phyloP scores from a whole-genome alignment of 1,140 invertebrate species.

The Stegodyphus mimosarum region DNA sequence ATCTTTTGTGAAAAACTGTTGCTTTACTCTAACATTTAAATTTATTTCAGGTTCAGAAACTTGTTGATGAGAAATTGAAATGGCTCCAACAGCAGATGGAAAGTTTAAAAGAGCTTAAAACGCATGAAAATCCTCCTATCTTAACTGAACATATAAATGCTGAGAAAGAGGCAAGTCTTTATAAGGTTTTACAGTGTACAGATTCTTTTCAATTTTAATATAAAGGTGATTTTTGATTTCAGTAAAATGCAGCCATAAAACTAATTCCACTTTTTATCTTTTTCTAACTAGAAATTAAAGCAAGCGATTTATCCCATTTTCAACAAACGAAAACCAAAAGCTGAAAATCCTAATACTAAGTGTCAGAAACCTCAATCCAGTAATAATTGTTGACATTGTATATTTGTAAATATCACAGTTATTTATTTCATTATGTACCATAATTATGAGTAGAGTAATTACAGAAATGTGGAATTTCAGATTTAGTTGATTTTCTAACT shows the following conservation, averaged over 20 bases:
- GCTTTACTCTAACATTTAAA: too few species aligned
- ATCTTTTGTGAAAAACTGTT: too few species aligned
- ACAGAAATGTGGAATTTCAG: background rate
- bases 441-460: background rate
- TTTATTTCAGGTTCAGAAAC: slow-evolving; percentile 68
- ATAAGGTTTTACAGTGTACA: too few species aligned
- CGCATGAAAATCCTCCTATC: slow-evolving; percentile 75
- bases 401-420: too few species aligned
- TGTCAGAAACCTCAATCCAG: background rate
- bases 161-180: slow-evolving; percentile 75
- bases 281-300: slow-evolving; percentile 72
- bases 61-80: slow-evolving; percentile 70
- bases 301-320: slow-evolving; percentile 78
- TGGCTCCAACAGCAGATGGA: slow-evolving; percentile 82
- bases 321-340: slow-evolving; percentile 87
- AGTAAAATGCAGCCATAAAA: too few species aligned
- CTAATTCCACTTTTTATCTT: too few species aligned
- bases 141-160: slow-evolving; percentile 79
- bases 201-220: too few species aligned
- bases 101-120: slow-evolving; percentile 73
- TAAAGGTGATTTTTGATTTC: too few species aligned
- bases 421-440: background rate
- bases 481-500: background rate
- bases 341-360: slow-evolving; percentile 67
- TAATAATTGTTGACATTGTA: too few species aligned